phyloP scores from a whole-genome alignment of 2,113 vertebrate genomes.

The Myiagra hebetior region DNA sequence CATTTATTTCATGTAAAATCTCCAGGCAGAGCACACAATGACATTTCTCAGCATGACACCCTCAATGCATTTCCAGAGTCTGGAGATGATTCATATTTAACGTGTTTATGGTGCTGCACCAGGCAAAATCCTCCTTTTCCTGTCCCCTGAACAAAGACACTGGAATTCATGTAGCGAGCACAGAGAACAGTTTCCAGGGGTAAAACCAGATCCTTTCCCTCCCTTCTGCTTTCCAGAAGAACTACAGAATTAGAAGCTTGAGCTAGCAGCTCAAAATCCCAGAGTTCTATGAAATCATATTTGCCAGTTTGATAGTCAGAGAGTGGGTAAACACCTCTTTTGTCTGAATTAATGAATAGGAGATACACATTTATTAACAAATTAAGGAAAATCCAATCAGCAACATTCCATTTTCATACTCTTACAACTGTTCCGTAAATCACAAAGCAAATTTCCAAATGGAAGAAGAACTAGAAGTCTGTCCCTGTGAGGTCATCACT shows the following conservation, averaged over 20 bases:
- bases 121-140: conserved; percentile 27
- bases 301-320: conserved; percentile 13
- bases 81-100: conserved; percentile 43
- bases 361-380: conserved; percentile 66
- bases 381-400: conserved; percentile 65
- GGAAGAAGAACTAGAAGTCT: conserved; percentile 82
- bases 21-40: neutral
- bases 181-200: neutral
- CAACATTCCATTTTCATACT: conserved; percentile 56
- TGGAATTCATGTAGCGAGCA: neutral
- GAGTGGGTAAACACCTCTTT: conserved; percentile 50
- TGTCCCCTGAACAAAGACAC: conserved; percentile 36
- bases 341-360: conserved; percentile 63
- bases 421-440: conserved; percentile 66
- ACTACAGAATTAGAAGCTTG: neutral
- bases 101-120: neutral
- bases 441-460: conserved; percentile 69
- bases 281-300: conserved; percentile 31
- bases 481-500: conserved; percentile 66
- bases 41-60: conserved; percentile 31
- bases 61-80: neutral
- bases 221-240: neutral
- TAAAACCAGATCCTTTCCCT: neutral
- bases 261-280: conserved; percentile 59
- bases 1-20: neutral